A percentile compares a stretch with the other conserved stretches of the same genome.
Evolutionary conservation across 1,140 invertebrate genomes (phyloP).

Genomic region (Epicauta chinensis): DNA sequence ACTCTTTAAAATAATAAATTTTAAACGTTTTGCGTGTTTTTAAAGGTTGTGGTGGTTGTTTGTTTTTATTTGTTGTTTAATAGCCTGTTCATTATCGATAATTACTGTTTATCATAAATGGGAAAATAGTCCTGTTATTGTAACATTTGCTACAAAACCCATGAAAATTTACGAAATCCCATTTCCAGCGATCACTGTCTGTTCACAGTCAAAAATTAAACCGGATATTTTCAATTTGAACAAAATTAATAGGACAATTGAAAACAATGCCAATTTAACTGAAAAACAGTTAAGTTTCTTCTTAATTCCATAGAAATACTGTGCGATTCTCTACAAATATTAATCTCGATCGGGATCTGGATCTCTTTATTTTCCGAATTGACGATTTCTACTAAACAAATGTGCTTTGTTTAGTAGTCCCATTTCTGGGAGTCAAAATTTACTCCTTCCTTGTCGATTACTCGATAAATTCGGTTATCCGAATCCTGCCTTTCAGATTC

Average conservation of each 20-base stretch:
- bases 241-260: slow-evolving; percentile 18
- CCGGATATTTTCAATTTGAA: slow-evolving; percentile 18
- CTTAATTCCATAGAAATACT: slow-evolving; percentile 59
- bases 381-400: too few relatives aligned
- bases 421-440: too few relatives aligned
- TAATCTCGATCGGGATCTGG: too few relatives aligned
- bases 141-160: slow-evolving; percentile 46
- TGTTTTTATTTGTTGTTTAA: slow-evolving; percentile 3
- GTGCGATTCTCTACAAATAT: slow-evolving; percentile 40
- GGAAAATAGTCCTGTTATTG: slow-evolving; percentile 48
- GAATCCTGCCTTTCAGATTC: too few relatives aligned
- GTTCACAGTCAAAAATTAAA: slow-evolving; percentile 39
- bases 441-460: too few relatives aligned
- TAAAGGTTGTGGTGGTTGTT: slow-evolving; percentile 25
- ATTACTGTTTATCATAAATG: slow-evolving; percentile 45
- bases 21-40: not conserved
- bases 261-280: not conserved
- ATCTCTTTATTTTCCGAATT: too few relatives aligned
- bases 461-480: too few relatives aligned
- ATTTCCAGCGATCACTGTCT: slow-evolving; percentile 49
- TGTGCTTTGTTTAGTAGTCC: too few relatives aligned
- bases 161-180: slow-evolving; percentile 49
- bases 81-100: slow-evolving; percentile 14
- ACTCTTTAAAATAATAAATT: too few relatives aligned
- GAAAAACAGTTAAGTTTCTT: slow-evolving; percentile 42